A percentile compares a stretch with the other conserved stretches of the same genome.
These are phyloP conservation scores for Ditylenchus dipsaci DNA, from an alignment of 1,140 invertebrate genomes.

Conservation along the genomic window DNA sequence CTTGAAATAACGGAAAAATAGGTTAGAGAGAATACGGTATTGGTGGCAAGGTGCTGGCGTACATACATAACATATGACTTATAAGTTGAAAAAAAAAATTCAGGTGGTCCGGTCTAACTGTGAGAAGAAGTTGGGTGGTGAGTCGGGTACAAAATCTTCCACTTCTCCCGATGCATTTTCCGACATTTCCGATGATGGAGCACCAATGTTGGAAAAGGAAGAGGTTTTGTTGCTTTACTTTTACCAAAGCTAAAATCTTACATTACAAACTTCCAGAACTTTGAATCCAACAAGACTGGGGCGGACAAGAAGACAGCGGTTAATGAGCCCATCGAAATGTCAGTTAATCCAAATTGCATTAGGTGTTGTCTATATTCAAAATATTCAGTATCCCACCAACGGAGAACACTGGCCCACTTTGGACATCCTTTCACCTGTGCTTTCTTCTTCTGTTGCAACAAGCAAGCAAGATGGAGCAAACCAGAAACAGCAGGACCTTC, in stretches of 20 bases:
- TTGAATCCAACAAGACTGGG: slow-evolving; percentile 8
- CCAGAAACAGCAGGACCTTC: too few relatives aligned
- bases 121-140: not conserved
- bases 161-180: slow-evolving; percentile 24
- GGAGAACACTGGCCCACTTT: not conserved
- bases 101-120: not conserved
- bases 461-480: not conserved
- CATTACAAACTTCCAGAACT: slow-evolving; percentile 2
- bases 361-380: not conserved
- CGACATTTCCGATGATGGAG: slow-evolving; percentile 30
- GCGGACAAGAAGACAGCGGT: not conserved
- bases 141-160: not conserved
- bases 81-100: not conserved
- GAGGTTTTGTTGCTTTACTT: slow-evolving; percentile 12
- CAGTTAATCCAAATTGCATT: too few relatives aligned
- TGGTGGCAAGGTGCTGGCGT: too few relatives aligned
- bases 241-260: not conserved
- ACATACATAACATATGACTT: too few relatives aligned
- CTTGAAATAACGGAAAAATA: too few relatives aligned
- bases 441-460: not conserved
- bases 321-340: not conserved
- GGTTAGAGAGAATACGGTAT: too few relatives aligned
- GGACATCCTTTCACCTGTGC: not conserved
- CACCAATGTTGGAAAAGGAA: slow-evolving; percentile 28
- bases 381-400: not conserved